Percentiles rank a stretch among this genome's conserved stretches.
Evolutionary conservation across 2,888 invertebrate genomes (phyloP).

Genomic region (Leptopterna dolabrata): DNA sequence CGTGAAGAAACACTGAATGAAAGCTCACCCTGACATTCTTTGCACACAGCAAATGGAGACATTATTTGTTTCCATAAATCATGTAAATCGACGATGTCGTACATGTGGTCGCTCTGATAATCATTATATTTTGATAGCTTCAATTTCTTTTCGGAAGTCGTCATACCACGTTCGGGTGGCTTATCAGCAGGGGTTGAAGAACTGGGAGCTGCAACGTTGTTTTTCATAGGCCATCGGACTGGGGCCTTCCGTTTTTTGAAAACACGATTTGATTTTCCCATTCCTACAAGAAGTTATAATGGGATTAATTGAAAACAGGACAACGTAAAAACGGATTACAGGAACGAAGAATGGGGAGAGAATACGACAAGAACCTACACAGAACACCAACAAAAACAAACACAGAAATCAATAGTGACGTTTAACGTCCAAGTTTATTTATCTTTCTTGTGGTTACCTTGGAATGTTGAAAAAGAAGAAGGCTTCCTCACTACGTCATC

Average conservation of each 20-base stretch:
- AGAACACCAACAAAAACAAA: neutral
- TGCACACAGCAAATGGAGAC: neutral
- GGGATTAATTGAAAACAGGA: neutral
- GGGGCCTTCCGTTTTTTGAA: neutral
- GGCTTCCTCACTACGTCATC: neutral
- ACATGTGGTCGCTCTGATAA: neutral
- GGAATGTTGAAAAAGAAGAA: neutral
- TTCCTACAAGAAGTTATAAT: neutral
- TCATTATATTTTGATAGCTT: neutral
- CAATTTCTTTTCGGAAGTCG: neutral
- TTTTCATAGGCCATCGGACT: neutral
- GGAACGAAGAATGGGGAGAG: neutral
- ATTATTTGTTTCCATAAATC: neutral
- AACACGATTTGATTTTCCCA: neutral
- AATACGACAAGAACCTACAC: neutral
- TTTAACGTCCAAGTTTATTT: neutral
- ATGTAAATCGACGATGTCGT: neutral
- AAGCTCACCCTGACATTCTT: neutral
- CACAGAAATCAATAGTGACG: neutral
- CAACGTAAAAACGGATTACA: neutral
- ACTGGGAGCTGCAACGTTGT: neutral
- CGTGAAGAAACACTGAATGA: neutral
- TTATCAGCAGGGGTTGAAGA: neutral
- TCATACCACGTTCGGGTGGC: neutral
- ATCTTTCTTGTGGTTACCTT: neutral